Conservation (phyloP, 1,140 invertebrate genomes). For the Atta texana region DNA sequence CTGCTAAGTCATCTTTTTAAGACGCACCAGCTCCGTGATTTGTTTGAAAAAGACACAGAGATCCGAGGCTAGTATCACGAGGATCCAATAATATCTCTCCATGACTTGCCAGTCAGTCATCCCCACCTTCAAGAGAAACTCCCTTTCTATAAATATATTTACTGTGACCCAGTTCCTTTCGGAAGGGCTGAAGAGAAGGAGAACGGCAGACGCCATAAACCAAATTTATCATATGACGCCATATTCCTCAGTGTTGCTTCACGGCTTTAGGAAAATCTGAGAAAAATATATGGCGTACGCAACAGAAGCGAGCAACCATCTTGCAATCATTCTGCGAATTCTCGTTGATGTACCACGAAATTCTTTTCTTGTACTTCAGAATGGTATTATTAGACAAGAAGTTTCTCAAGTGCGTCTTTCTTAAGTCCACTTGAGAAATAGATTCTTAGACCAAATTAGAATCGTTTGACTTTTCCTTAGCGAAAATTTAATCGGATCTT, state of each 20-base stretch:
- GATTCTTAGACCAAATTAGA: background rate
- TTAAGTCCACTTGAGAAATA: background rate
- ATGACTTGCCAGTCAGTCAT: constrained; percentile 51
- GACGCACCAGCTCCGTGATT: constrained; percentile 17
- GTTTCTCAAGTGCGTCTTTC: background rate
- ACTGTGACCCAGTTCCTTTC: constrained; percentile 61
- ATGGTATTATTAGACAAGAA: background rate
- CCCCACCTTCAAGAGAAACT: constrained; percentile 45
- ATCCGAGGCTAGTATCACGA: constrained; percentile 40
- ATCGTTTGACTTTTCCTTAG: background rate
- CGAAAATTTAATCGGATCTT: too few species aligned
- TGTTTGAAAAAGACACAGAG: constrained; percentile 55
- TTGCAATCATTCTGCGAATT: constrained; percentile 13
- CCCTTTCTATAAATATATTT: constrained; percentile 72
- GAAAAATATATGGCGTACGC: background rate
- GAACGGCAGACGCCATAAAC: constrained; percentile 58
- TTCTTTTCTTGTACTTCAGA: background rate
- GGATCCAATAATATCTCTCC: constrained; percentile 72
- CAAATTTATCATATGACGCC: constrained; percentile 69
- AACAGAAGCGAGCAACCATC: constrained; percentile 6
- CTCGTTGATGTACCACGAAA: background rate
- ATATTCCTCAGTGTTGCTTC: background rate
- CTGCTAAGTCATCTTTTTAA: constrained; percentile 35
- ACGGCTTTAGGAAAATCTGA: background rate
- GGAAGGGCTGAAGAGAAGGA: constrained; percentile 38